Evolutionary conservation across 2,113 vertebrate genomes (phyloP).

Genomic region (Plotosus lineatus): DNA sequence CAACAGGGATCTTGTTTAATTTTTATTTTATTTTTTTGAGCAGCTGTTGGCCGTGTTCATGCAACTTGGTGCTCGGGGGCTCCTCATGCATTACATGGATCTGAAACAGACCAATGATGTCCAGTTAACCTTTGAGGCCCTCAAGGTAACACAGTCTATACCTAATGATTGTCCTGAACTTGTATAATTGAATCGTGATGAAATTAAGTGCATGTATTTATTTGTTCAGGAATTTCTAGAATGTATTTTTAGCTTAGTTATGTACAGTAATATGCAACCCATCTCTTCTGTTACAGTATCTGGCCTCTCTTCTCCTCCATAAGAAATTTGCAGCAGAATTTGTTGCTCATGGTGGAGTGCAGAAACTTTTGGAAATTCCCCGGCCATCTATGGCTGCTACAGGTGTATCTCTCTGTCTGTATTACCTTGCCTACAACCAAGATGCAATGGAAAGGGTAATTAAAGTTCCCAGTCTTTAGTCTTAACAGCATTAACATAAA

Average conservation of each 20-base stretch:
- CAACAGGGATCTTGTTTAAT: not conserved
- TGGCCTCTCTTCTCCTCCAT: slow-evolving; percentile 95
- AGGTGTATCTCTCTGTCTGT: slow-evolving; percentile 96
- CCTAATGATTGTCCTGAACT: not conserved
- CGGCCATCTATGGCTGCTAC: slow-evolving; percentile 98
- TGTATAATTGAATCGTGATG: not conserved
- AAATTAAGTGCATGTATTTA: not conserved
- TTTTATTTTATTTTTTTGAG: slow-evolving; percentile 5
- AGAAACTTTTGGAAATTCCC: slow-evolving; percentile 95
- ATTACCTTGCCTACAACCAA: slow-evolving; percentile 98
- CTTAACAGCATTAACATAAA: no score
- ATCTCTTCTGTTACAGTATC: slow-evolving; percentile 75
- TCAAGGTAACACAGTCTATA: slow-evolving; percentile 80
- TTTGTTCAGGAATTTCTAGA: not conserved
- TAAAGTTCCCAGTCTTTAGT: not conserved
- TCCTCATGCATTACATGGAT: slow-evolving; percentile 98
- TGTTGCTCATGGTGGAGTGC: slow-evolving; percentile 96
- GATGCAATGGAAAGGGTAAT: slow-evolving; percentile 98
- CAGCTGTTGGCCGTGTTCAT: slow-evolving; percentile 96
- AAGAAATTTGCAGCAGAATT: slow-evolving; percentile 99
- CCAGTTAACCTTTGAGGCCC: slow-evolving; percentile 94
- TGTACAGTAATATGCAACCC: not conserved
- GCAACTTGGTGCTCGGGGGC: slow-evolving; percentile 93
- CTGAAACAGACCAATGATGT: slow-evolving; percentile 95
- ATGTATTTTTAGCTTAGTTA: not conserved